Evolutionary conservation across 2,888 invertebrate species (phyloP).

Genomic region (Panopea generosa): DNA sequence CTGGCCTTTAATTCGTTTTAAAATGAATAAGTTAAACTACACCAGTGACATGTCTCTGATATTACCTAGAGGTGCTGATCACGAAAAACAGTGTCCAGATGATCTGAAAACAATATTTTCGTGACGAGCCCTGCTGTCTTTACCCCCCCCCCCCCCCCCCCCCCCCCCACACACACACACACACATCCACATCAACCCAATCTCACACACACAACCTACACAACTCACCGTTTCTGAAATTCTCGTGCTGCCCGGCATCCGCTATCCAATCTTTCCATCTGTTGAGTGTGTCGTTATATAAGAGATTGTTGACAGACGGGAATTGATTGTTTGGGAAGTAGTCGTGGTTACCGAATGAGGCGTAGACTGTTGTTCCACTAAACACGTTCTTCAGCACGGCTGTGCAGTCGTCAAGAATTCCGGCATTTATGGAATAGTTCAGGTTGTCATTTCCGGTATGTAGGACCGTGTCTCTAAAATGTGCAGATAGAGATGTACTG

Average conservation of each 20-base stretch:
- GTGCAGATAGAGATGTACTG: too few relatives aligned
- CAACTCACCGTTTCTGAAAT: constrained; percentile 94
- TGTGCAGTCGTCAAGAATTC: constrained; percentile 90
- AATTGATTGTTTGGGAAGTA: constrained; percentile 87
- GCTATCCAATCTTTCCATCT: constrained; percentile 90
- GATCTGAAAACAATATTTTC: too few relatives aligned
- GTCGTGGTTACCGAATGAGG: constrained; percentile 95
- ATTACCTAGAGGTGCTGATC: too few relatives aligned
- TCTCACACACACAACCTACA: too few relatives aligned
- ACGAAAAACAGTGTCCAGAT: too few relatives aligned
- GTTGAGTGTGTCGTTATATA: constrained; percentile 89
- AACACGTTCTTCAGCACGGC: constrained; percentile 88
- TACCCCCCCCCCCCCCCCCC: too few relatives aligned
- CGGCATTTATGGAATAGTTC: constrained; percentile 89
- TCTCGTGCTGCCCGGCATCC: constrained; percentile 91
- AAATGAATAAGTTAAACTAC: too few relatives aligned
- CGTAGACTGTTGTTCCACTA: constrained; percentile 92
- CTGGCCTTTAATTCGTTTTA: too few relatives aligned
- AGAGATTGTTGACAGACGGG: constrained; percentile 84
- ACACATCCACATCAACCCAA: too few relatives aligned
- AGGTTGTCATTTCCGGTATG: constrained; percentile 90
- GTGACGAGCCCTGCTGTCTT: too few relatives aligned
- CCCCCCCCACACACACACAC: too few relatives aligned
- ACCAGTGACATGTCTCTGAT: too few relatives aligned
- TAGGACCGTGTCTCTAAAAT: constrained; percentile 92